A percentile compares a stretch with the other conserved stretches of the same genome.
Evolutionary conservation across 2,888 invertebrate genomes (phyloP).

Genomic region (Empis stercorea): DNA sequence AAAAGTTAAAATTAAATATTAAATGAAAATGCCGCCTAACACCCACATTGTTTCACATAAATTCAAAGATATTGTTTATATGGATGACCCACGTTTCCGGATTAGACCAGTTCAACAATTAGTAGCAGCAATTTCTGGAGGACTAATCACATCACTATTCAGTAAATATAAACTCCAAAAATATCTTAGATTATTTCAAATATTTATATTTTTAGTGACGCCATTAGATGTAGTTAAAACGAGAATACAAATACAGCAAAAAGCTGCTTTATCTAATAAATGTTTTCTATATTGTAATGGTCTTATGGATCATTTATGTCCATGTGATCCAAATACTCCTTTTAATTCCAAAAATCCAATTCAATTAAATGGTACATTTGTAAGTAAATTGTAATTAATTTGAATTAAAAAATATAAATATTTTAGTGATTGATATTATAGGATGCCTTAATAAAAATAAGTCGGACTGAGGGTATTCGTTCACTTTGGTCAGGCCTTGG

Average conservation of each 20-base stretch:
- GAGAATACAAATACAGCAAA: constrained; percentile 87
- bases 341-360: constrained; percentile 26
- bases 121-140: constrained; percentile 52
- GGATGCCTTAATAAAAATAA: constrained; percentile 94
- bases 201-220: constrained; percentile 55
- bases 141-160: constrained; percentile 74
- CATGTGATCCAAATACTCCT: constrained; percentile 46
- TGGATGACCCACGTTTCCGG: constrained; percentile 62
- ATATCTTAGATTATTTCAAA: background rate
- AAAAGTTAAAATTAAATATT: too few species aligned
- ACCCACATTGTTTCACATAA: too few species aligned
- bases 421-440: constrained; percentile 30
- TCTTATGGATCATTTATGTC: constrained; percentile 94
- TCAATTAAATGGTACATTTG: constrained; percentile 68
- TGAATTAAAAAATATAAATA: background rate
- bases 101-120: constrained; percentile 38
- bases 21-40: too few species aligned
- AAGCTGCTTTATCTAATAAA: constrained; percentile 63
- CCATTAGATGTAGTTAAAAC: constrained; percentile 99
- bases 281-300: constrained; percentile 97
- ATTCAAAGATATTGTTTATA: background rate
- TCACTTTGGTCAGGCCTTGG: constrained; percentile 96
- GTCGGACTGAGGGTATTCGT: constrained; percentile 71
- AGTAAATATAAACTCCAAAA: constrained; percentile 42
- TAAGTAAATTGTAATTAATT: constrained; percentile 29